phyloP scores from a whole-genome alignment of 1,140 invertebrate species.

The Meloidogyne exigua region DNA sequence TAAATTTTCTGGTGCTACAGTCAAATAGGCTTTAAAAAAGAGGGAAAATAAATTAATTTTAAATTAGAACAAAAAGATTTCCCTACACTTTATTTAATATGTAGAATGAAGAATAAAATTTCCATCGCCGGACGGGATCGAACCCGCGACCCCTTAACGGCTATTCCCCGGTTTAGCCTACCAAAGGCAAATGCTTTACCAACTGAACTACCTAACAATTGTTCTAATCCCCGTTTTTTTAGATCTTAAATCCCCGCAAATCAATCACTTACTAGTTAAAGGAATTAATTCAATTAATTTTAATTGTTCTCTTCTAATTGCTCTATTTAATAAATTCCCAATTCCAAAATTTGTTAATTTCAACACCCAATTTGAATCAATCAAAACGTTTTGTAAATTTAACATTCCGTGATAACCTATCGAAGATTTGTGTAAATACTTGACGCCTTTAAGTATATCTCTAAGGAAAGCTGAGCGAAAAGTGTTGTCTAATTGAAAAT shows the following conservation, averaged over 20 bases:
- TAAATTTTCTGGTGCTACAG: constrained; percentile 54
- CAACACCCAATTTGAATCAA: constrained; percentile 61
- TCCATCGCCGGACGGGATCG: background rate
- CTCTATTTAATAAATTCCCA: constrained; percentile 44
- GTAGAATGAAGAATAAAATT: too few species aligned
- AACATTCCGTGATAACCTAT: constrained; percentile 58
- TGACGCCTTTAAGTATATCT: constrained; percentile 52
- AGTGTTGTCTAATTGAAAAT: constrained; percentile 56
- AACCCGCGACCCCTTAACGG: too few species aligned
- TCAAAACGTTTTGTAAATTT: constrained; percentile 52
- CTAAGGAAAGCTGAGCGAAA: constrained; percentile 44
- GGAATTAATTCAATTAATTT: constrained; percentile 49
- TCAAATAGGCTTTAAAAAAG: constrained; percentile 38
- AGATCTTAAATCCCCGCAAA: too few species aligned
- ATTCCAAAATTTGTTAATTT: constrained; percentile 60
- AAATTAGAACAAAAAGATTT: too few species aligned
- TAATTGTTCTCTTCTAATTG: constrained; percentile 39
- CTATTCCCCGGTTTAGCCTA: too few species aligned
- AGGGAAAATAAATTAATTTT: too few species aligned
- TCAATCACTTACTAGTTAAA: constrained; percentile 20
- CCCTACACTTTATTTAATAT: too few species aligned
- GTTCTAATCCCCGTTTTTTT: too few species aligned
- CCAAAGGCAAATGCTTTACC: too few species aligned
- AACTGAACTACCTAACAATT: too few species aligned
- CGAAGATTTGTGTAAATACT: constrained; percentile 56